Base-by-base conservation (phyloP, 2,113 vertebrate genomes). In the Alethe diademata region DNA sequence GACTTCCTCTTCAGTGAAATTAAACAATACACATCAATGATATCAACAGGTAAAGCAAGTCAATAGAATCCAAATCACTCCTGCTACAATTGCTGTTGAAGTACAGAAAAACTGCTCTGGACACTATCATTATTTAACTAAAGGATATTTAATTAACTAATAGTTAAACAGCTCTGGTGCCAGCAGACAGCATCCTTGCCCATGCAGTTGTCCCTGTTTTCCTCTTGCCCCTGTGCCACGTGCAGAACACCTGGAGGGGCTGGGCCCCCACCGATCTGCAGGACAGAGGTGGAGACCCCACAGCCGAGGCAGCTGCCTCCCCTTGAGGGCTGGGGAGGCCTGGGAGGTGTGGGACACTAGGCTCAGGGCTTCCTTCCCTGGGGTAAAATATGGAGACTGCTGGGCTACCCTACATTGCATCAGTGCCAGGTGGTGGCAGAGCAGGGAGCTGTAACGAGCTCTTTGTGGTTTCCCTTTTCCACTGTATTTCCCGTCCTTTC, bases 211-310 rank as follows among this genome's bases (percentile, higher is more conserved):
- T 66, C 36, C 38, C 29, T 50, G 66, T 43, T 26, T 33, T 6
- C 31, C 33, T 66, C 75, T 47, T 8, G 5, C 7, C 19, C 40
- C 35, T 15, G 4, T 4, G 11, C 36, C 48, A 33, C 0, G 0
- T 43, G 31, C 66, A 71, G 57, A 33, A 19, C 36, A 40, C 65
- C 23, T 18, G 7, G 65, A 66, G 31, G 31, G 16, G 19, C 7
- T 2, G 1, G 12, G 40, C 40, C 23, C 7, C 38, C 13, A 10
- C n/a, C 0, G 0, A 11, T 11, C 12, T 42, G 31, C 33, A 51
- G 36, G 18, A 56, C 4, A 29, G 65, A 19, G 29, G 35, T 2
- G 11, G 14, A 57, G 58, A 60, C 20, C 9, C 31, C 56, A 23
- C 48, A 86, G 57, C 6, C 5, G 35, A 26, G 19, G 69, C 70